Conservation (phyloP, 2,797 vertebrate species). For the Gadopsis marmoratus region DNA sequence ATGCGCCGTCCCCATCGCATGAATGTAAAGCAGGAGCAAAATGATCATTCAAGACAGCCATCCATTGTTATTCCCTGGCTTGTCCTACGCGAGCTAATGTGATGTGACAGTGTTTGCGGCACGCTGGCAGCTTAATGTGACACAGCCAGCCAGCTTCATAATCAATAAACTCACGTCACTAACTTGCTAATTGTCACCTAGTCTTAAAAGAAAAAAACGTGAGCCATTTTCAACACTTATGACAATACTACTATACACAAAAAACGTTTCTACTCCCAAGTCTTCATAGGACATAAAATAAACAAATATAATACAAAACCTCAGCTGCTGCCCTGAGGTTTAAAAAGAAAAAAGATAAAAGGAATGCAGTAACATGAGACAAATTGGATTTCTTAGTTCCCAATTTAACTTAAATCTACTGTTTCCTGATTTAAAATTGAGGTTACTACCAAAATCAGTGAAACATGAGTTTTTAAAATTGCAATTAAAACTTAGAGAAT, state of each 20-base stretch:
- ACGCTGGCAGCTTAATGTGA: conserved; percentile 40
- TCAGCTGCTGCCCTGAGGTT: conserved; percentile 28
- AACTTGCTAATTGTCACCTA: conserved; percentile 21
- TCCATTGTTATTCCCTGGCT: conserved; percentile 46
- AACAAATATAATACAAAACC: conserved; percentile 67
- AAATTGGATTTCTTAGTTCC: conserved; percentile 4
- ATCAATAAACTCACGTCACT: conserved; percentile 54
- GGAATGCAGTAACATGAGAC: conserved; percentile 37
- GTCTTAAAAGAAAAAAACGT: conserved; percentile 41
- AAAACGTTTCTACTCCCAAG: conserved; percentile 29
- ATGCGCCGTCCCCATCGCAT: conserved; percentile 28
- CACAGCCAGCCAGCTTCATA: conserved; percentile 39
- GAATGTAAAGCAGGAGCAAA: conserved; percentile 64
- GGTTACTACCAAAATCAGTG: conserved; percentile 34
- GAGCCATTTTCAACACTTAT: conserved; percentile 20
- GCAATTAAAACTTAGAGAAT: conserved; percentile 15
- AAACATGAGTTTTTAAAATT: conserved; percentile 40
- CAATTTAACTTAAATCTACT: conserved; percentile 22
- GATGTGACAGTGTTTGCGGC: conserved; percentile 61
- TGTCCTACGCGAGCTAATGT: conserved; percentile 52
- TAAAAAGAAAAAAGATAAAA: conserved; percentile 34
- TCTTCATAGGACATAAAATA: conserved; percentile 53
- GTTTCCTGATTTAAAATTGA: conserved; percentile 34
- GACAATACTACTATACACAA: conserved; percentile 53
- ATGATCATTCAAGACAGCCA: conserved; percentile 31